Conservation (phyloP, 2,888 invertebrate species). For the Hydrotaea cyrtoneurina region DNA sequence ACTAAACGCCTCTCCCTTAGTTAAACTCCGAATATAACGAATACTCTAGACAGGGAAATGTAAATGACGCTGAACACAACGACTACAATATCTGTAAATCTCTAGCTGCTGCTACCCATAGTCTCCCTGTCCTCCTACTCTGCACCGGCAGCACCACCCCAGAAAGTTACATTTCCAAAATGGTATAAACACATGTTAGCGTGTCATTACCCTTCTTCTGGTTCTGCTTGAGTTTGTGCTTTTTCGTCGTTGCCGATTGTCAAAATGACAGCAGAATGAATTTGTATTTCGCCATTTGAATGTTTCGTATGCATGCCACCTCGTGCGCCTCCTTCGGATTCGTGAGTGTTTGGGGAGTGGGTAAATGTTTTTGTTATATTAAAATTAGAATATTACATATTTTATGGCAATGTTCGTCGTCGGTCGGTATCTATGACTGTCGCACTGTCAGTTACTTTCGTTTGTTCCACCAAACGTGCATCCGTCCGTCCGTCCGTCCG, state of each 20-base stretch:
- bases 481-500: background rate
- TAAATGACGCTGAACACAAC: background rate
- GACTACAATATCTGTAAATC: background rate
- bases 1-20: background rate
- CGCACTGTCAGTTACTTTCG: background rate
- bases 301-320: background rate
- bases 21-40: background rate
- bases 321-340: background rate
- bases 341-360: no score
- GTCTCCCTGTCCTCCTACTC: background rate
- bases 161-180: background rate
- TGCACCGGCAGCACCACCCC: background rate
- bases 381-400: slow-evolving; percentile 25
- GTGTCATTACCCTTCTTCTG: slow-evolving; percentile 47
- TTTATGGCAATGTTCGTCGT: slow-evolving; percentile 11
- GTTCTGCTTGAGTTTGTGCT: background rate
- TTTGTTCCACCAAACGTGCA: background rate
- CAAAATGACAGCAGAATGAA: background rate
- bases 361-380: slow-evolving; percentile 28
- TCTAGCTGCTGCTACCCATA: background rate
- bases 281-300: slow-evolving; percentile 10
- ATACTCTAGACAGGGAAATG: slow-evolving; percentile 31
- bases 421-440: background rate
- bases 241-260: background rate
- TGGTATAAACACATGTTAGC: slow-evolving; percentile 39